Evolutionary conservation across 2,888 invertebrate genomes (phyloP).

Genomic region (Pristionchus entomophagus): DNA sequence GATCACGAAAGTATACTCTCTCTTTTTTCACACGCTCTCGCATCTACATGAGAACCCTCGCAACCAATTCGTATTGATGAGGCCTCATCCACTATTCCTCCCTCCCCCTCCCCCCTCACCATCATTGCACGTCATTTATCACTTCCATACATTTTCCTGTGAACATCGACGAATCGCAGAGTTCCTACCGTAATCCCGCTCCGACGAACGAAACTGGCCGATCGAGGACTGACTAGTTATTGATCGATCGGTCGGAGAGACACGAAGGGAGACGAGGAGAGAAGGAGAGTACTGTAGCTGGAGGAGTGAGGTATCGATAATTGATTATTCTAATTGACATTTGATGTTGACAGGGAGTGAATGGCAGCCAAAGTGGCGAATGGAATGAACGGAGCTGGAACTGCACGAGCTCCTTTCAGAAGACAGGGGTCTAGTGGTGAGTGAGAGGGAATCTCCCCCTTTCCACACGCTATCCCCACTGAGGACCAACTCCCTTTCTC

Average conservation of each 20-base stretch:
- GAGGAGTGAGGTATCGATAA: slow-evolving; percentile 14
- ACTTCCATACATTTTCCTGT: not conserved
- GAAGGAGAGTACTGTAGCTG: slow-evolving; percentile 24
- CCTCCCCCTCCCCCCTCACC: too few species aligned
- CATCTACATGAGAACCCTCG: not conserved
- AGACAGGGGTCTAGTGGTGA: slow-evolving; percentile 45
- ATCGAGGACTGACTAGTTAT: slow-evolving; percentile 9
- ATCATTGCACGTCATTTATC: not conserved
- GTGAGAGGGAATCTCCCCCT: not conserved
- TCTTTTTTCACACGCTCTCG: not conserved
- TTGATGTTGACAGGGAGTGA: slow-evolving; percentile 24
- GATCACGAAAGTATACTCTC: not conserved
- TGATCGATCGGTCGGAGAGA: slow-evolving; percentile 27
- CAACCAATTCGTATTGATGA: not conserved
- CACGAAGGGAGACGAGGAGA: slow-evolving; percentile 12
- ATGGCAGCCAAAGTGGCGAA: slow-evolving; percentile 43
- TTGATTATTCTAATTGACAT: slow-evolving; percentile 8
- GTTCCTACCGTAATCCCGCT: not conserved
- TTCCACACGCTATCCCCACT: not conserved
- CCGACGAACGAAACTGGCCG: slow-evolving; percentile 8
- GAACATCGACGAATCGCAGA: not conserved
- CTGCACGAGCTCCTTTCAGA: slow-evolving; percentile 27
- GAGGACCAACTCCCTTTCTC: not conserved
- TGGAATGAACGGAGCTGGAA: slow-evolving; percentile 17
- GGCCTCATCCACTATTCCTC: not conserved